Conservation (phyloP, 2,797 vertebrate species). For the Melanotaenia parkinsoni region DNA sequence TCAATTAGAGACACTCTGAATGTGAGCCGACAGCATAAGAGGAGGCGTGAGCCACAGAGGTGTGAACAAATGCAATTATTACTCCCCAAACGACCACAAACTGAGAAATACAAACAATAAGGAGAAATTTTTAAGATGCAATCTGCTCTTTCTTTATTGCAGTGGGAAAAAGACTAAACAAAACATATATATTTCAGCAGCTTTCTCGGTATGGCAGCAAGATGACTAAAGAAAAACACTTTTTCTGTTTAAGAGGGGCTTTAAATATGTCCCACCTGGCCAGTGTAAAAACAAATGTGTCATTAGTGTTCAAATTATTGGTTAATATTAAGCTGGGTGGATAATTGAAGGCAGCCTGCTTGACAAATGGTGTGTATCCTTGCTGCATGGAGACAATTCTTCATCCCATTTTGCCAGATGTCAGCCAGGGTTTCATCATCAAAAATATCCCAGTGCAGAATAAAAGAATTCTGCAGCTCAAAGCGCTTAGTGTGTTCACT, state of each 20-base stretch:
- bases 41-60: conserved; percentile 62
- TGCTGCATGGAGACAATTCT: conserved; percentile 33
- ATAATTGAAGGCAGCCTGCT: conserved; percentile 44
- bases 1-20: conserved; percentile 61
- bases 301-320: conserved; percentile 31
- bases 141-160: conserved; percentile 11
- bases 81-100: conserved; percentile 36
- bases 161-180: not conserved
- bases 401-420: conserved; percentile 44
- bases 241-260: conserved; percentile 16
- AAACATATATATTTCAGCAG: not conserved
- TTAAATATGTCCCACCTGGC: conserved; percentile 30
- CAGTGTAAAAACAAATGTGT: conserved; percentile 45
- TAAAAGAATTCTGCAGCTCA: conserved; percentile 47
- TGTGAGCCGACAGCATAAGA: conserved; percentile 57
- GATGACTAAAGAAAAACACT: conserved; percentile 25
- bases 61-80: conserved; percentile 47
- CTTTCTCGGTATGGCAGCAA: conserved; percentile 7
- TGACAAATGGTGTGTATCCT: conserved; percentile 56
- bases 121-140: conserved; percentile 15
- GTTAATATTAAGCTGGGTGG: conserved; percentile 37
- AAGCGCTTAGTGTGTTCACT: conserved; percentile 41
- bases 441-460: conserved; percentile 43
- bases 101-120: conserved; percentile 37
- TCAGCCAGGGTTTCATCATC: conserved; percentile 39